Conservation (phyloP, 2,797 vertebrate genomes). For the Yasuhikotakia modesta region DNA sequence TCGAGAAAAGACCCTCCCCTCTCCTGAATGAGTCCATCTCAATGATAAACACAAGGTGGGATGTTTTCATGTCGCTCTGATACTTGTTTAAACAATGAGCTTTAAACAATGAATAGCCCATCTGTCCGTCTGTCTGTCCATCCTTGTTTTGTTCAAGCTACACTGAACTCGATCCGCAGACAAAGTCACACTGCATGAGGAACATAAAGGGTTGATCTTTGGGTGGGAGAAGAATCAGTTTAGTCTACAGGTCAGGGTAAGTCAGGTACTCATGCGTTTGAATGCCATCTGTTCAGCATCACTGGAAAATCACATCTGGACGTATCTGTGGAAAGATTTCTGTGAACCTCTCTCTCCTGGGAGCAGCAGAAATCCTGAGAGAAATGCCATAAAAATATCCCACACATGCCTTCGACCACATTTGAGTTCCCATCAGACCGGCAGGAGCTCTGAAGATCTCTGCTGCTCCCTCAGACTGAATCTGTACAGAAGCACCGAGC, state of each 20-base stretch:
- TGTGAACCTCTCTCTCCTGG: conserved; percentile 37
- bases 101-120: neutral
- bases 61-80: neutral
- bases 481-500: neutral
- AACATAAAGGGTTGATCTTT: conserved; percentile 21
- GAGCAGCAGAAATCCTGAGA: conserved; percentile 42
- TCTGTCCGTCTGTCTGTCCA: neutral
- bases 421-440: conserved; percentile 21
- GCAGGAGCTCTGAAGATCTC: neutral
- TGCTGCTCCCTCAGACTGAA: neutral
- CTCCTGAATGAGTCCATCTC: neutral
- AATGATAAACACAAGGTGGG: neutral
- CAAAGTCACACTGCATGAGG: neutral
- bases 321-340: conserved; percentile 44
- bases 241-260: conserved; percentile 40
- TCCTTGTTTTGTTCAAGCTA: neutral
- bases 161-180: neutral
- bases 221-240: conserved; percentile 17
- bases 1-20: conserved; percentile 34
- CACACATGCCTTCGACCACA: conserved; percentile 9
- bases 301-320: conserved; percentile 49
- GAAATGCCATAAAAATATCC: conserved; percentile 46
- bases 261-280: conserved; percentile 48
- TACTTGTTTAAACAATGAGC: neutral
- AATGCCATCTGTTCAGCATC: conserved; percentile 52